Evolutionary conservation across 1,140 invertebrate species (phyloP), one percentile per base, ranked within the genome.

Genomic region (Ptiloglossa arizonensis): DNA sequence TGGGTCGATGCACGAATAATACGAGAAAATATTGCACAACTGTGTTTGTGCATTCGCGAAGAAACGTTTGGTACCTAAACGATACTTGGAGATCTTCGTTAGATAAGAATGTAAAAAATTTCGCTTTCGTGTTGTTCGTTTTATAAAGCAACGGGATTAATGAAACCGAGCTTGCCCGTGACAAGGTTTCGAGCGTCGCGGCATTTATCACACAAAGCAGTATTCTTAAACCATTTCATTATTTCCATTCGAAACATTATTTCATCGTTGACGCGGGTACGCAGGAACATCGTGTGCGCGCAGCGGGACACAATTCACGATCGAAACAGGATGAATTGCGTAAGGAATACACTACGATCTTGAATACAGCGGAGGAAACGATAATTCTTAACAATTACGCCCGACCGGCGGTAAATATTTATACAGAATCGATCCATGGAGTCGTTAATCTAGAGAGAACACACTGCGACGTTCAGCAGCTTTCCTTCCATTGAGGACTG

Each of bases 271-370:
- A 0, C 13, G 32, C 15, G n/a, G 57, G 32, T 32, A 27, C 56
- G 27, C 32, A n/a, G 29, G 1, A 19, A 27, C 52, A 22, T 46
- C 15, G 54, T 22, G 24, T 41, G 35, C 15, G 41, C 48, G 15
- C 44, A 9, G 1, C 66, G 22, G 44, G 44, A 17, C 15, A 29
- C 13, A 22, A 54, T 75, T 70, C 54, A 54, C 56, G 22, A 6
- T 52, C 2, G 46, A 17, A 54, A 46, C 29, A 66, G 70, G 70
- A 79, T 74, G 77, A 80, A 70, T 76, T 66, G 60, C 54, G 60
- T 41, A 75, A 71, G 22, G 17, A 27, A 27, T 13, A 32, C 24
- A 13, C 41, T 17, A 57, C 29, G 38, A 32, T 79, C 69, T 71
- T 44, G 63, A 66, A 50, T 27, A 27, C 22, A n/a, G 5, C n/a